Evolutionary conservation across 2,113 vertebrate genomes (phyloP).

Genomic region (Cricetomys ansorgei): DNA sequence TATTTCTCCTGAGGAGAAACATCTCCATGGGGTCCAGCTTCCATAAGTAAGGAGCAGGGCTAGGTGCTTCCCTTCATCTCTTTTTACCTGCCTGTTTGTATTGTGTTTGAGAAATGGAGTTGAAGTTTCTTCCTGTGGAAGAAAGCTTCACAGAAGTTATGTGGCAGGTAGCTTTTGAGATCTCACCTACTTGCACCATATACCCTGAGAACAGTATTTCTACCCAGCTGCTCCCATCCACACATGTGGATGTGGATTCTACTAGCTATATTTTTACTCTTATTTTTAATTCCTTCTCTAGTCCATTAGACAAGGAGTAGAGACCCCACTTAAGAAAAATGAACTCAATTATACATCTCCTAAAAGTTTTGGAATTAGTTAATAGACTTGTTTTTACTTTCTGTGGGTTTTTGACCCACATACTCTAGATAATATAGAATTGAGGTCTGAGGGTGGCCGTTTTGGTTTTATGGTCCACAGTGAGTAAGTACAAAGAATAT

Average conservation of each 20-base stretch:
- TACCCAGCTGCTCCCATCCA: neutral
- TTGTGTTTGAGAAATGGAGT: neutral
- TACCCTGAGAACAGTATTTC: neutral
- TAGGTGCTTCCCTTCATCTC: neutral
- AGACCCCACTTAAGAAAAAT: neutral
- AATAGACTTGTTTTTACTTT: neutral
- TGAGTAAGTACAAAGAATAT: neutral
- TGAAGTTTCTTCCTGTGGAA: neutral
- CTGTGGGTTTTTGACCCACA: neutral
- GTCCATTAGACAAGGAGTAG: neutral
- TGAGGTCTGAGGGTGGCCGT: neutral
- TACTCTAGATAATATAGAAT: neutral
- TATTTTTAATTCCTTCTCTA: neutral
- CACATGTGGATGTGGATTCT: neutral
- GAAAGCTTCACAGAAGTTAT: neutral
- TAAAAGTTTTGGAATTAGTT: neutral
- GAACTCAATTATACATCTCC: neutral
- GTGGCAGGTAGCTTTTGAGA: neutral
- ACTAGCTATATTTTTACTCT: neutral
- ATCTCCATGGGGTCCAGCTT: neutral
- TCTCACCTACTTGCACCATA: neutral
- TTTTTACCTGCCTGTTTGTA: neutral
- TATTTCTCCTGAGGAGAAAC: slow-evolving; percentile 19
- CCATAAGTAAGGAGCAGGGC: neutral
- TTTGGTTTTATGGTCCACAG: neutral